These are phyloP conservation scores for Morbakka virulenta DNA, from an alignment of 30 jellyfish, hydroid and myxozoan genomes.

Conservation along the genomic window DNA sequence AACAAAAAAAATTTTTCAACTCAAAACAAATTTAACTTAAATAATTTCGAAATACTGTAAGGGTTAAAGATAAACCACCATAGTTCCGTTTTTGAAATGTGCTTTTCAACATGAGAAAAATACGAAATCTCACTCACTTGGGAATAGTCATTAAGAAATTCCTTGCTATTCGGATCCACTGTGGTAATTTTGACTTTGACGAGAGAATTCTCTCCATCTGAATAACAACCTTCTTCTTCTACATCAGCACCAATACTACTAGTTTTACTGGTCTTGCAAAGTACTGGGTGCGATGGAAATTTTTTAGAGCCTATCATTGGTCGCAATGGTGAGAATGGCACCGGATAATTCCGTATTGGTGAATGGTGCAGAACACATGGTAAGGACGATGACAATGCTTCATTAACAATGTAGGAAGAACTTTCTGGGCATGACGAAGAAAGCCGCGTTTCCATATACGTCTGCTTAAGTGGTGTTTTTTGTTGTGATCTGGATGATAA, in stretches of 20 bases:
- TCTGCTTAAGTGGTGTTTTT: neutral
- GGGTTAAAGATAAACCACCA: too few species aligned
- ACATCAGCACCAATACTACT: slow-evolving; percentile 14
- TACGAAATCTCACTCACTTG: too few species aligned
- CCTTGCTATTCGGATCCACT: slow-evolving; percentile 17
- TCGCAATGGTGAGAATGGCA: slow-evolving; percentile 20
- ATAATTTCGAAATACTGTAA: too few species aligned
- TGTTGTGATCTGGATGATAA: slow-evolving; percentile 56
- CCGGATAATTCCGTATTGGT: slow-evolving; percentile 25
- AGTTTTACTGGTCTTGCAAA: slow-evolving; percentile 7
- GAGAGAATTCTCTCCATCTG: slow-evolving; percentile 30
- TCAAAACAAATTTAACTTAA: too few species aligned
- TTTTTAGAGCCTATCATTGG: slow-evolving; percentile 58
- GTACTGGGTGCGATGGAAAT: slow-evolving; percentile 69
- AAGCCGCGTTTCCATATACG: slow-evolving; percentile 41
- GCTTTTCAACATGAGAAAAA: too few species aligned
- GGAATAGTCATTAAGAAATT: neutral
- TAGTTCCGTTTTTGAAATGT: too few species aligned
- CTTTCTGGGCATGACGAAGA: slow-evolving; percentile 77
- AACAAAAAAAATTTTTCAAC: too few species aligned
- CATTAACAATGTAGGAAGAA: slow-evolving; percentile 4
- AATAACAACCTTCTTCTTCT: neutral
- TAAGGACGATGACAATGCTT: slow-evolving; percentile 49
- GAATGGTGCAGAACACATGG: slow-evolving; percentile 56
- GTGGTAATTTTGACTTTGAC: slow-evolving; percentile 36